Conservation (phyloP, 2,797 vertebrate genomes). For the Myripristis jacobus region DNA sequence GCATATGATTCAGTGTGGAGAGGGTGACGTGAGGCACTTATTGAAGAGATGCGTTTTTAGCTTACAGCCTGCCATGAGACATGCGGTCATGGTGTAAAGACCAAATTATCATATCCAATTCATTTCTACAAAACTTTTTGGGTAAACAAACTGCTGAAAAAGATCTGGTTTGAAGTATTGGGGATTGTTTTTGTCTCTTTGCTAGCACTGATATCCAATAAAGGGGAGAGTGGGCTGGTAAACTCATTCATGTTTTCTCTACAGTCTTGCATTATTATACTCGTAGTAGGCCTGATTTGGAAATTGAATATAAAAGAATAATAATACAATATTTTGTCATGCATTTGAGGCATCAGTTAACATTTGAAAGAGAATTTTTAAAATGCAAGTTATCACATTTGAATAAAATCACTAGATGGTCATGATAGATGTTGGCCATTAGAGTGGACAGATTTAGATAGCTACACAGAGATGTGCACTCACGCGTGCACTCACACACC, state of each 20-base stretch:
- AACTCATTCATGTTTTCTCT: too few relatives aligned
- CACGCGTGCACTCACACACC: not conserved
- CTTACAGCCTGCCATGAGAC: conserved; percentile 1
- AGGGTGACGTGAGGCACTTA: conserved; percentile 9
- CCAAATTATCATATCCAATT: conserved; percentile 39
- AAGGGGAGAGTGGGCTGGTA: too few relatives aligned
- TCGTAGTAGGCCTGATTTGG: not conserved
- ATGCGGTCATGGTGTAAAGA: conserved; percentile 19
- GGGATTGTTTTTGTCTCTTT: conserved; percentile 4
- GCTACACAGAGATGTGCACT: not conserved
- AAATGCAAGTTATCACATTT: too few relatives aligned
- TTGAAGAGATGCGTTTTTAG: conserved; percentile 19
- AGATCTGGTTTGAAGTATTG: conserved; percentile 17
- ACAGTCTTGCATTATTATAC: too few relatives aligned
- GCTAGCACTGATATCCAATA: conserved; percentile 9
- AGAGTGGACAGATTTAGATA: not conserved
- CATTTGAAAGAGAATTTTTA: too few relatives aligned
- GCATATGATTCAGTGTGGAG: conserved; percentile 24
- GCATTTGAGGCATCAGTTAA: not conserved
- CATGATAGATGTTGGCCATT: too few relatives aligned
- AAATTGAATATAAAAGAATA: not conserved
- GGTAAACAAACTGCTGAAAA: conserved; percentile 2
- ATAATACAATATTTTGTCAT: not conserved
- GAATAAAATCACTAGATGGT: too few relatives aligned
- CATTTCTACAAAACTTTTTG: conserved; percentile 16